These are phyloP conservation scores for Rutilus rutilus DNA, from an alignment of 2,113 vertebrate genomes.

Conservation along the genomic window DNA sequence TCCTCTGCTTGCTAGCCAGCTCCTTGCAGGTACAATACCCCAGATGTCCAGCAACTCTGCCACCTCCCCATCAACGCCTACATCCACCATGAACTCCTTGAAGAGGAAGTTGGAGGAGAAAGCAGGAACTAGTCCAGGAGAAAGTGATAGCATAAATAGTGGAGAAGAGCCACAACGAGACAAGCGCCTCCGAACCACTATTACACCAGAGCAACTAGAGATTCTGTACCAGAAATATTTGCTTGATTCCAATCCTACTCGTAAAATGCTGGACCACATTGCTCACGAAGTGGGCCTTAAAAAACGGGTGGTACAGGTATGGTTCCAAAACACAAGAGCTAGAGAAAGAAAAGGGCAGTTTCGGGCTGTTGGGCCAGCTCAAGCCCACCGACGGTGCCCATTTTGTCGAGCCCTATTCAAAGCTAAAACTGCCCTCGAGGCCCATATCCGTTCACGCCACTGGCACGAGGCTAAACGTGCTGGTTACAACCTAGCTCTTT, in stretches of 20 bases:
- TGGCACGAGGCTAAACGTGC: conserved; percentile 99
- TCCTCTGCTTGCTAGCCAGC: conserved; percentile 92
- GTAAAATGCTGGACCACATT: conserved; percentile 99
- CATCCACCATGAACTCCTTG: conserved; percentile 94
- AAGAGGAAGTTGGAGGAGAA: conserved; percentile 99
- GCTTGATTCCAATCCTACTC: conserved; percentile 96
- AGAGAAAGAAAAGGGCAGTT: conserved; percentile 98
- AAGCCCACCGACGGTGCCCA: conserved; percentile 94
- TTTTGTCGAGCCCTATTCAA: conserved; percentile 98
- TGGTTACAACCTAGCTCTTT: conserved; percentile 91
- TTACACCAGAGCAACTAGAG: conserved; percentile 97
- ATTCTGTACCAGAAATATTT: conserved; percentile 98
- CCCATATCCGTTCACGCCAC: conserved; percentile 96
- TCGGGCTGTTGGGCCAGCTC: conserved; percentile 93
- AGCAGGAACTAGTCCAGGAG: conserved; percentile 92
- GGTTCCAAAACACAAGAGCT: conserved; percentile 98
- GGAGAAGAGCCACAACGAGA: conserved; percentile 97
- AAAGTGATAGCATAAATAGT: conserved; percentile 94
- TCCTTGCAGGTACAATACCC: conserved; percentile 91
- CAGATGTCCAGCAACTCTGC: conserved; percentile 93
- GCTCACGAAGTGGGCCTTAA: conserved; percentile 98
- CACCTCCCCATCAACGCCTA: conserved; percentile 94
- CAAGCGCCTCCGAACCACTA: conserved; percentile 96
- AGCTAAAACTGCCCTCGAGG: conserved; percentile 96
- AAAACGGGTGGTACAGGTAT: conserved; percentile 98